phyloP scores from a whole-genome alignment of 2,888 invertebrate species.

The Terebella lapidaria region DNA sequence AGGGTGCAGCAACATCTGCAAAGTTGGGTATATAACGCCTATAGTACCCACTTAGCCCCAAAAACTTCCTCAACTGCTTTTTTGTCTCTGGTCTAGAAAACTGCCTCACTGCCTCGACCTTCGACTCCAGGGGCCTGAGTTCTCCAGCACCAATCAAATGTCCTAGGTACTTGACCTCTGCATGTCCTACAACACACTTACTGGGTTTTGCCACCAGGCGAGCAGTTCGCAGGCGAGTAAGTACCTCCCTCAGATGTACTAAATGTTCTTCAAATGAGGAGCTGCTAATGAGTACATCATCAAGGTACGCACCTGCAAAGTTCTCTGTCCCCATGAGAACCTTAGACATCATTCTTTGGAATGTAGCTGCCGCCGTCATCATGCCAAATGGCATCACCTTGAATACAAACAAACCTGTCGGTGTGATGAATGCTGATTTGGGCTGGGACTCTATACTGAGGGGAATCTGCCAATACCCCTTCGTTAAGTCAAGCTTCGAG shows the following conservation, averaged over 20 bases:
- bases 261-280: neutral
- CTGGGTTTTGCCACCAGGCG: neutral
- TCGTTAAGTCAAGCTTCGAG: neutral
- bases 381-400: constrained; percentile 5
- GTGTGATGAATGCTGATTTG: constrained; percentile 3
- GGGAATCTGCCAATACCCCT: constrained; percentile 3
- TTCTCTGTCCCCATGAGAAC: neutral
- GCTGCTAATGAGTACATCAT: neutral
- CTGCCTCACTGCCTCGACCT: neutral
- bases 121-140: neutral
- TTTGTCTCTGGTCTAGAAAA: neutral
- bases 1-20: neutral
- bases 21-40: neutral
- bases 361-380: neutral
- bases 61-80: neutral
- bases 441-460: neutral
- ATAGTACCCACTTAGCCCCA: neutral
- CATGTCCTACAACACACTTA: neutral
- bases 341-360: neutral
- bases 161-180: neutral
- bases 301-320: neutral
- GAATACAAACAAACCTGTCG: neutral
- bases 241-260: neutral
- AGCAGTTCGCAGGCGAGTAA: neutral
- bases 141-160: neutral